Base-by-base conservation (phyloP, 2,797 vertebrate species). In the Trachurus trachurus region DNA sequence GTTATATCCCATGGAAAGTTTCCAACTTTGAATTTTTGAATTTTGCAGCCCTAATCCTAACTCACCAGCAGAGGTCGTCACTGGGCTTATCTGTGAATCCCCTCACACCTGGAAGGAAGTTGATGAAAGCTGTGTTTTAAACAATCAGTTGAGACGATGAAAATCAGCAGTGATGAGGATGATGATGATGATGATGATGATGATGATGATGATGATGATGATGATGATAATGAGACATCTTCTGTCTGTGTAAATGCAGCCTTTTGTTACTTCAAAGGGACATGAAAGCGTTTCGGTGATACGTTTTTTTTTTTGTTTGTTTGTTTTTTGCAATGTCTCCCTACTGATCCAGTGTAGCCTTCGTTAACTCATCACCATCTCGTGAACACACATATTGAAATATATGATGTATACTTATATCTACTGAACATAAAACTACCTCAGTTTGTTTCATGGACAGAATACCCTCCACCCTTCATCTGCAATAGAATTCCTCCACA, bases 391-490 rank as follows among this genome's bases (percentile, higher is more conserved):
- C 26, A 44, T 22, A 40, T 29, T 65, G 44, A 59, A 31, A 49
- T 47, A 37, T 39, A 60, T 31, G 26, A 57, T 44, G 40, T 50
- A 19, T 37, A 60, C 52, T 57, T 13, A 71, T 39, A 31, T 61
- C 34, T 60, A 71, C 40, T 70, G 13, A 70, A 73, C 73, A 71
- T 80, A 52, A 73, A 78, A 47, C 89, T 87, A 90, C 87, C 89
- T 90, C 87, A 80, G 77, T 87, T 82, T 73, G 66, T 71, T 76
- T 79, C n/a, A 61, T 42, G 64, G 56, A 78, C 50, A 76, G 60
- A 70, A 78, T 13, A 69, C 70, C 72, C 59, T 66, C 63, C 63
- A 63, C 39, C 40, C 17, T 47, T 71, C 63, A 54, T 29, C 12
- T 0, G 34, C 49, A 66, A n/a, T 34, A 64, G 29, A 4, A 49